A percentile compares a stretch with the other conserved stretches of the same genome.
phyloP scores from a whole-genome alignment of 2,888 invertebrate genomes.

The Chydorus sphaericus region DNA sequence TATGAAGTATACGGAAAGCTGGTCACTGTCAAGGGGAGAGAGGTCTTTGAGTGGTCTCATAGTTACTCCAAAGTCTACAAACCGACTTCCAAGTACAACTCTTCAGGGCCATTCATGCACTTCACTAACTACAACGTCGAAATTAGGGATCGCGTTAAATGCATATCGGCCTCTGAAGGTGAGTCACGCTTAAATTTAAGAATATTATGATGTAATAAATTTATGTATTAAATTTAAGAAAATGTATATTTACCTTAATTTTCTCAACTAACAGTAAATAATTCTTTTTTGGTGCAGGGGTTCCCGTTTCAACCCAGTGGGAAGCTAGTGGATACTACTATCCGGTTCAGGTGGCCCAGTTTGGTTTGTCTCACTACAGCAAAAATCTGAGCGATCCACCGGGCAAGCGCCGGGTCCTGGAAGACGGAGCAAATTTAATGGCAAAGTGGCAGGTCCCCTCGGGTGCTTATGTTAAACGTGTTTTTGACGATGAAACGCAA shows the following conservation, averaged over 20 bases:
- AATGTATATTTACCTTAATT: no score
- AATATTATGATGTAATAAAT: no score
- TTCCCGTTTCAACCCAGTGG: constrained; percentile 95
- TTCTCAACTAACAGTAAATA: neutral
- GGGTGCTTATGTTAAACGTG: constrained; percentile 46
- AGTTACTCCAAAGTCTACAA: constrained; percentile 82
- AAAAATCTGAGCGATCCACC: constrained; percentile 78
- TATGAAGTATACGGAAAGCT: constrained; percentile 88
- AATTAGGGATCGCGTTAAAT: constrained; percentile 86
- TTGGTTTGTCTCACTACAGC: constrained; percentile 91
- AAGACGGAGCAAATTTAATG: constrained; percentile 50
- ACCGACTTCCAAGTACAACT: constrained; percentile 76
- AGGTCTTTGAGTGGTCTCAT: constrained; percentile 86
- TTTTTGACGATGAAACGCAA: constrained; percentile 41
- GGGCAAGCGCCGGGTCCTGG: constrained; percentile 53
- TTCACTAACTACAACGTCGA: constrained; percentile 98
- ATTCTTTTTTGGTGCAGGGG: constrained; percentile 30
- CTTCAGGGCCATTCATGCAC: constrained; percentile 82
- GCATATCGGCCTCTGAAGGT: constrained; percentile 83
- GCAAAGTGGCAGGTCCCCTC: constrained; percentile 60
- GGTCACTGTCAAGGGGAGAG: constrained; percentile 50
- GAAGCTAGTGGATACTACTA: constrained; percentile 89
- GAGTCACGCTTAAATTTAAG: constrained; percentile 17
- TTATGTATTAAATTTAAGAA: no score
- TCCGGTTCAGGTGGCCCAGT: constrained; percentile 97